Conservation (phyloP, 2,113 vertebrate species). For the Nothoprocta pentlandii region DNA sequence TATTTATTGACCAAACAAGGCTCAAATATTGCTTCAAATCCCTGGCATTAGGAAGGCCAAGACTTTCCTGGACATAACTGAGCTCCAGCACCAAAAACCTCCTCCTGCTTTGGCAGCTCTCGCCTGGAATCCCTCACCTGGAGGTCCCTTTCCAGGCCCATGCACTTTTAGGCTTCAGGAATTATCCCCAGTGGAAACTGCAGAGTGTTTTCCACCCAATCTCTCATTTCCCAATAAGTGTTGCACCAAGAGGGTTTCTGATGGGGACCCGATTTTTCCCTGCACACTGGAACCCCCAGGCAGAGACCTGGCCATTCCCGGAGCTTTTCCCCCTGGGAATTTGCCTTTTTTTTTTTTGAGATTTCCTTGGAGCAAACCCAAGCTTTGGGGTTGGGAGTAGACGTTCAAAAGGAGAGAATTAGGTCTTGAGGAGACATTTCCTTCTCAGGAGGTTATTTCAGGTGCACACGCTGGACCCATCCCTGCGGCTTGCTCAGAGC, state of each 20-base stretch:
- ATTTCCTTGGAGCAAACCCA: not conserved
- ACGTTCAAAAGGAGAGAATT: not conserved
- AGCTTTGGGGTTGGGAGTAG: not conserved
- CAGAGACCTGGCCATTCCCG: not conserved
- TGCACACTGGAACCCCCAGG: rapidly evolving
- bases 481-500: not conserved
- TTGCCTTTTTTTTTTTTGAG: rapidly evolving
- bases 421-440: not conserved
- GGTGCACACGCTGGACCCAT: no score
- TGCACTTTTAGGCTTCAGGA: not conserved
- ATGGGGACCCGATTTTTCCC: not conserved
- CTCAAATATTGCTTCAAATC: not conserved
- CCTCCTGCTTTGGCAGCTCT: not conserved
- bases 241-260: not conserved
- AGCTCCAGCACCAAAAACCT: not conserved
- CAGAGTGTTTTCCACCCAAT: rapidly evolving
- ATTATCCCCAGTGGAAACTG: not conserved
- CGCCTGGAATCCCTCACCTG: not conserved
- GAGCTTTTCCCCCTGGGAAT: not conserved
- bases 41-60: not conserved
- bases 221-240: not conserved
- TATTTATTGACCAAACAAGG: not conserved
- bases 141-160: not conserved
- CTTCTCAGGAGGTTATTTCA: not conserved
- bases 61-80: not conserved